Conservation (phyloP, 2,888 invertebrate species). For the Epirrhoe tristata region DNA sequence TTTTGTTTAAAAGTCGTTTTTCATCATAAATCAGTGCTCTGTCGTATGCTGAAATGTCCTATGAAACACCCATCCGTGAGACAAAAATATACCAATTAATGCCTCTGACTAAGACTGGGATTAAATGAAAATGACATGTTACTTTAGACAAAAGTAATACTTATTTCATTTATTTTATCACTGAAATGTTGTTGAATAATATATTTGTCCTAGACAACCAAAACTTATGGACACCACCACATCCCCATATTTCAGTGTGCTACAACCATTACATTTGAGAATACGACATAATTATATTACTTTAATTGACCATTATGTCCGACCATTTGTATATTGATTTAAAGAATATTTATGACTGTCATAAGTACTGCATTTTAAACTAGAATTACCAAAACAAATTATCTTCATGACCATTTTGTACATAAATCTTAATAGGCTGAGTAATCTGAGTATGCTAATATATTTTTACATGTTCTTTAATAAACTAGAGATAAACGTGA, state of each 20-base stretch:
- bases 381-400: slow-evolving; percentile 41
- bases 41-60: not conserved
- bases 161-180: not conserved
- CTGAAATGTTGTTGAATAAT: not conserved
- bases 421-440: slow-evolving; percentile 31
- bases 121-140: no score
- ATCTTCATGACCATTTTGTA: slow-evolving; percentile 35
- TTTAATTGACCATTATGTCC: slow-evolving; percentile 41
- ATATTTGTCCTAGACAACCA: slow-evolving; percentile 3
- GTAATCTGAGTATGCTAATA: slow-evolving; percentile 17
- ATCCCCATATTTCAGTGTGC: slow-evolving; percentile 27
- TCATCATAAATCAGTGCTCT: not conserved
- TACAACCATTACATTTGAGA: slow-evolving; percentile 29
- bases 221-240: slow-evolving; percentile 25
- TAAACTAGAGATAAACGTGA: slow-evolving; percentile 12
- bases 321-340: slow-evolving; percentile 41
- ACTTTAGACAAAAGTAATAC: no score
- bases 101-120: no score
- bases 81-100: no score
- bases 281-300: slow-evolving; percentile 43
- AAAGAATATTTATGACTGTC: slow-evolving; percentile 42
- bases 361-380: slow-evolving; percentile 26
- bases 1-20: not conserved
- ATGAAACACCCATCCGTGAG: no score
- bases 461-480: slow-evolving; percentile 8